A percentile compares a stretch with the other conserved stretches of the same genome.
These are phyloP conservation scores for Agonopterix alstromeriana DNA, from an alignment of 2,888 invertebrate species.

Conservation along the genomic window DNA sequence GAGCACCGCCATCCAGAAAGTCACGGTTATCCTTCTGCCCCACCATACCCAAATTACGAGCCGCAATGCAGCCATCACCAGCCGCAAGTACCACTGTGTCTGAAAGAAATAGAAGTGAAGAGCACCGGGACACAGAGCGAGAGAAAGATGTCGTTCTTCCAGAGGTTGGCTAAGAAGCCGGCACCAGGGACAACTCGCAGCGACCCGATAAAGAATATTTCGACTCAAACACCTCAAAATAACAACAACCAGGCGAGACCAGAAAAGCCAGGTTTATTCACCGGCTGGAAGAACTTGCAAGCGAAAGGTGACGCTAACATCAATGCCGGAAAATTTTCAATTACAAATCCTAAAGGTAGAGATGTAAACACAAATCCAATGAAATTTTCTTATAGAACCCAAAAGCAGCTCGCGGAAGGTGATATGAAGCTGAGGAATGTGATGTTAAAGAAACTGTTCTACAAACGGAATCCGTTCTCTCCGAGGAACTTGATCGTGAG, in stretches of 20 bases:
- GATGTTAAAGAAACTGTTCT: slow-evolving; percentile 53
- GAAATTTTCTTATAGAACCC: slow-evolving; percentile 37
- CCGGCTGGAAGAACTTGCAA: slow-evolving; percentile 39
- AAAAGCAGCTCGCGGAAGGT: slow-evolving; percentile 40
- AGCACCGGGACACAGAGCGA: slow-evolving; percentile 61
- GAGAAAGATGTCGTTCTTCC: slow-evolving; percentile 46
- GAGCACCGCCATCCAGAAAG: slow-evolving; percentile 7
- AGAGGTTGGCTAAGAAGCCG: slow-evolving; percentile 39
- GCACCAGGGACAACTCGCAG: slow-evolving; percentile 9
- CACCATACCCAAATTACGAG: slow-evolving; percentile 12
- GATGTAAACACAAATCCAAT: slow-evolving; percentile 25
- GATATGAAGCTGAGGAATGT: slow-evolving; percentile 48
- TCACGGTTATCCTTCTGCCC: slow-evolving; percentile 9
- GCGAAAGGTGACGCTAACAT: slow-evolving; percentile 22
- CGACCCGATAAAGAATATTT: slow-evolving; percentile 2
- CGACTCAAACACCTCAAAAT: slow-evolving; percentile 23
- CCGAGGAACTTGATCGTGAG: slow-evolving; percentile 49
- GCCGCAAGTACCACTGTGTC: slow-evolving; percentile 48
- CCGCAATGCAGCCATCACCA: slow-evolving; percentile 19
- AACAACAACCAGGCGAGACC: neutral
- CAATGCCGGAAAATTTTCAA: neutral
- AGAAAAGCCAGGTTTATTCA: slow-evolving; percentile 26
- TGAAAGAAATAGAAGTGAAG: slow-evolving; percentile 64
- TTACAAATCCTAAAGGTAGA: neutral
- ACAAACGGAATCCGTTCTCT: slow-evolving; percentile 61